Base-by-base conservation (phyloP, 2,113 vertebrate species). In the Alouatta palliata region DNA sequence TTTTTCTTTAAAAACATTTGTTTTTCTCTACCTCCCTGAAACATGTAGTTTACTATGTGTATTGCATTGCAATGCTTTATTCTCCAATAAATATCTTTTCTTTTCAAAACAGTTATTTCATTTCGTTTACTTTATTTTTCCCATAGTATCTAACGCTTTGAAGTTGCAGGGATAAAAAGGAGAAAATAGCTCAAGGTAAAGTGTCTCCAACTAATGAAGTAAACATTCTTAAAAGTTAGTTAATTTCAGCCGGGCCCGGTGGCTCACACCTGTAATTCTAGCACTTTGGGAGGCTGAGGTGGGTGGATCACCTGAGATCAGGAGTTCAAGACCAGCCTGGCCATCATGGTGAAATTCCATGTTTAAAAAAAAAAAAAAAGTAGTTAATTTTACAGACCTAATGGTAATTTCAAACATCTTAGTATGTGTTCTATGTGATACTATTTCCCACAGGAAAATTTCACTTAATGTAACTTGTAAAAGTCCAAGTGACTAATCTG, bases 401-500 rank as follows among this genome's bases (percentile, higher is more conserved):
- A 16, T 2, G 80, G 49, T 52, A 45, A 84, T 85, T 95, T 95
- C 10, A 96, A 90, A 94, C 58, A 75, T 91, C 58, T n/a, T 79
- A 91, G 40, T 56, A 16, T 93, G 52, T 87, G 47, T 94, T 95
- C 20, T 81, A 0, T 47, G 27, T 83, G 3, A 96, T 56, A 58
- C 23, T 95, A 71, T 16, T 97, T 87, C 81, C 61, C 30, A 95
- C 30, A 52, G 52, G 52, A 52, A 52, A 52, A 52, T 52, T 52
- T 52, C 16, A 52, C 5, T 52, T 52, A 49, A 3, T 7, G 4
- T 52, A 91, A 77, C 49, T 94, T 95, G 23, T 75, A 87, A 80
- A 96, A 95, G 21, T 90, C 82, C 12, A 87, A 91, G 3, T 10
- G 19, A 92, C 5, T 85, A 6, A 49, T 66, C 43, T 40, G 2